Conservation (phyloP, 2,113 vertebrate genomes). For the Bubo blakistoni region DNA sequence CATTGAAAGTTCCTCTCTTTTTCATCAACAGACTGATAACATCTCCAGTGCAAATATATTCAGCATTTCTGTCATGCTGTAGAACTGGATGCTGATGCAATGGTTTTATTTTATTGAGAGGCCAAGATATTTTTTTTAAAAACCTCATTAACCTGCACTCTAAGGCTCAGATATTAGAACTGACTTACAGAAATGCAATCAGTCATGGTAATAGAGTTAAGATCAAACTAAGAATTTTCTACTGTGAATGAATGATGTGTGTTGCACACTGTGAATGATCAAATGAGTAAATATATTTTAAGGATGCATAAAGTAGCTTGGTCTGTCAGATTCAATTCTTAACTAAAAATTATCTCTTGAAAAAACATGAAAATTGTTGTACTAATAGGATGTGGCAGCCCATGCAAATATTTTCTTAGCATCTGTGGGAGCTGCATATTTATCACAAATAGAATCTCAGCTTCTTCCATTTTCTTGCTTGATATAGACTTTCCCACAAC, state of each 20-base stretch:
- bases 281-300: background rate
- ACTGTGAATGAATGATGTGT: background rate
- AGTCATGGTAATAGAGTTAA: background rate
- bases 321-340: background rate
- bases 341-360: background rate
- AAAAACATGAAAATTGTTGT: background rate
- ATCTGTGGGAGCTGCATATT: background rate
- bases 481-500: background rate
- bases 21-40: background rate
- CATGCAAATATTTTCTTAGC: background rate
- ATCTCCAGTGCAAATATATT: background rate
- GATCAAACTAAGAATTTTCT: background rate
- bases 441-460: background rate
- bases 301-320: background rate
- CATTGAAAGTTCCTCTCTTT: background rate
- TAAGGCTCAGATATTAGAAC: background rate
- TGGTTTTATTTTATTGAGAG: background rate
- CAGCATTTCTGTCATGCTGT: background rate
- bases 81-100: background rate
- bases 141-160: background rate
- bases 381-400: background rate
- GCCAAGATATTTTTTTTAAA: background rate
- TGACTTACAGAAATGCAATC: background rate
- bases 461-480: background rate
- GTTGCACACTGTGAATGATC: background rate